A percentile compares a stretch with the other conserved stretches of the same genome.
Evolutionary conservation across 2,797 vertebrate species (phyloP).

Genomic region (Pseudocheirus occidentalis): DNA sequence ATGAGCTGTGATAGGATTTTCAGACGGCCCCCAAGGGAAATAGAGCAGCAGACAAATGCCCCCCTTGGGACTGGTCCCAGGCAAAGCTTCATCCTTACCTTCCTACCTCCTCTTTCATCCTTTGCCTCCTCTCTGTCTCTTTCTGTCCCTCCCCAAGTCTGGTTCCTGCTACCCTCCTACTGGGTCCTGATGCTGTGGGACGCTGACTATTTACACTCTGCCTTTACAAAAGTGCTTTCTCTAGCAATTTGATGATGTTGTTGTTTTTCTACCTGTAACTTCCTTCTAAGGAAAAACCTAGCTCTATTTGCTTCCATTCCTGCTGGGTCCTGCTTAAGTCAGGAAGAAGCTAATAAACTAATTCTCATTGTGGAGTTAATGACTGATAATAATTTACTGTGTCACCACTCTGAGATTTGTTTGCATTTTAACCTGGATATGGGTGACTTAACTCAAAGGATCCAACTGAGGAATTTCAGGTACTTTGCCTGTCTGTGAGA

Average conservation of each 20-base stretch:
- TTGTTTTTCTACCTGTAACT: neutral
- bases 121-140: conserved; percentile 21
- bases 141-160: neutral
- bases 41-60: conserved; percentile 61
- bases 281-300: neutral
- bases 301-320: neutral
- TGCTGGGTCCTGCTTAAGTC: neutral
- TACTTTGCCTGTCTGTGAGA: neutral
- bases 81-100: conserved; percentile 52
- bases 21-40: conserved; percentile 74
- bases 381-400: neutral
- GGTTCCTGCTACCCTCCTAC: neutral
- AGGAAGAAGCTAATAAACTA: neutral
- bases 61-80: conserved; percentile 57
- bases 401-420: neutral
- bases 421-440: neutral
- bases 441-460: neutral
- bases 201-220: neutral
- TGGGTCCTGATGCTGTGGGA: neutral
- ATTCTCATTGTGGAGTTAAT: neutral
- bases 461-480: neutral
- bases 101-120: neutral
- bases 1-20: conserved; percentile 78
- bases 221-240: neutral
- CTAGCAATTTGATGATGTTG: neutral